Conservation (phyloP, 2,797 vertebrate genomes). For the Remorina albescens region DNA sequence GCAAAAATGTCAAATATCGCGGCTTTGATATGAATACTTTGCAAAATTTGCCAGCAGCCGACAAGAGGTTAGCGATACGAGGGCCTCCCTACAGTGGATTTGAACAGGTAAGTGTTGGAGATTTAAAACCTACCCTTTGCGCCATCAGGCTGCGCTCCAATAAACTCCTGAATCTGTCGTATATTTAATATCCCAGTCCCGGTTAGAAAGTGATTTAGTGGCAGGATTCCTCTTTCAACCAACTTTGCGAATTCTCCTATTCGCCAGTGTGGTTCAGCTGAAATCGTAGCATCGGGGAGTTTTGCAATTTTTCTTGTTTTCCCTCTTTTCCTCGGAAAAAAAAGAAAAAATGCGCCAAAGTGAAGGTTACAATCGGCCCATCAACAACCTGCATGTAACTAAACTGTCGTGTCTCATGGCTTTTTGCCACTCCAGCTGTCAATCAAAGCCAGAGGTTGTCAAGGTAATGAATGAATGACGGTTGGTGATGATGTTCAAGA, state of each 20-base stretch:
- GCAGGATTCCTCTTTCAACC: slow-evolving; percentile 88
- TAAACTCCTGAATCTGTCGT: slow-evolving; percentile 98
- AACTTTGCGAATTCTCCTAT: slow-evolving; percentile 93
- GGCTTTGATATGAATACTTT: slow-evolving; percentile 81
- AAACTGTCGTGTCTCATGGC: slow-evolving; percentile 99
- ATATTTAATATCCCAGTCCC: slow-evolving; percentile 98
- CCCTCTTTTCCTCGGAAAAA: slow-evolving; percentile 82
- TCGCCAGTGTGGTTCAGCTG: slow-evolving; percentile 87
- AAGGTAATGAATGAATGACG: slow-evolving; percentile 99
- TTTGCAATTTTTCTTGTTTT: slow-evolving; percentile 89
- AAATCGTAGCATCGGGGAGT: slow-evolving; percentile 87
- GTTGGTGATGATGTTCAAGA: slow-evolving; percentile 98
- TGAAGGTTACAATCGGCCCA: slow-evolving; percentile 97
- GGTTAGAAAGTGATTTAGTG: slow-evolving; percentile 95
- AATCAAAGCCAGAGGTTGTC: slow-evolving; percentile 99
- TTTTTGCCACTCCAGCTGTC: slow-evolving; percentile 99
- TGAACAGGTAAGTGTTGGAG: slow-evolving; percentile 93
- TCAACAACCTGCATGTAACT: slow-evolving; percentile 99
- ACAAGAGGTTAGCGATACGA: slow-evolving; percentile 85
- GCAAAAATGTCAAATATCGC: slow-evolving; percentile 78
- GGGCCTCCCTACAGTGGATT: slow-evolving; percentile 91
- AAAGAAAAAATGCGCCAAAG: slow-evolving; percentile 91
- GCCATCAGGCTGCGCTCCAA: slow-evolving; percentile 99
- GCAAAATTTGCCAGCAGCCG: slow-evolving; percentile 88
- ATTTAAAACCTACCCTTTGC: slow-evolving; percentile 99